A percentile compares a stretch with the other conserved stretches of the same genome.
These are phyloP conservation scores for Smittia aterrima DNA, from an alignment of 2,888 invertebrate species.

Conservation along the genomic window DNA sequence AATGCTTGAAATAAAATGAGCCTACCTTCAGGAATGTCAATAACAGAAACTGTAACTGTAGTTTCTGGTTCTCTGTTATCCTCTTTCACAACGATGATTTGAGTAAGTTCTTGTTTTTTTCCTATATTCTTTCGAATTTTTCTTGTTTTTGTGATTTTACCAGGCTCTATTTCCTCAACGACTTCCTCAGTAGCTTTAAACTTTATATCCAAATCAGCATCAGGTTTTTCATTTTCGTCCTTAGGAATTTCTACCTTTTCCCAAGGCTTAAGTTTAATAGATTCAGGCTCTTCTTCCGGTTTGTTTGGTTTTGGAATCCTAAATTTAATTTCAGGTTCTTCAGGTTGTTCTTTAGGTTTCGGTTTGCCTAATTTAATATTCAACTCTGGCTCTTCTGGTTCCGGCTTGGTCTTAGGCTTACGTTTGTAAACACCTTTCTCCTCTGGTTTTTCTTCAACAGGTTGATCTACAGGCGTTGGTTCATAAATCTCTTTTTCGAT, in stretches of 20 bases:
- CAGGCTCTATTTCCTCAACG: background rate
- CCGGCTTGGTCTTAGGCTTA: constrained; percentile 53
- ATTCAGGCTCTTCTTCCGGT: constrained; percentile 44
- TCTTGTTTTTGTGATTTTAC: constrained; percentile 45
- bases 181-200: constrained; percentile 48
- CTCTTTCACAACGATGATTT: constrained; percentile 50
- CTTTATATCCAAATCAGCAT: constrained; percentile 44
- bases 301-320: constrained; percentile 42
- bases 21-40: constrained; percentile 38
- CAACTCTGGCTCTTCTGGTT: constrained; percentile 54
- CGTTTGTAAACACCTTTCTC: constrained; percentile 42
- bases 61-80: constrained; percentile 48
- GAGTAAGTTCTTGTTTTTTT: constrained; percentile 46
- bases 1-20: background rate
- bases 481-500: constrained; percentile 41
- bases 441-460: constrained; percentile 47
- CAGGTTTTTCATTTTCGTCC: constrained; percentile 47
- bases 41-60: constrained; percentile 47
- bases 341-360: constrained; percentile 46
- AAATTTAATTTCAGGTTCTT: constrained; percentile 44
- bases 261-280: constrained; percentile 50
- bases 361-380: constrained; percentile 55
- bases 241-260: constrained; percentile 47
- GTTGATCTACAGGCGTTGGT: constrained; percentile 43
- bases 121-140: constrained; percentile 46